Conservation (phyloP, 2,797 vertebrate genomes). For the Schizopygopsis pylzovi region DNA sequence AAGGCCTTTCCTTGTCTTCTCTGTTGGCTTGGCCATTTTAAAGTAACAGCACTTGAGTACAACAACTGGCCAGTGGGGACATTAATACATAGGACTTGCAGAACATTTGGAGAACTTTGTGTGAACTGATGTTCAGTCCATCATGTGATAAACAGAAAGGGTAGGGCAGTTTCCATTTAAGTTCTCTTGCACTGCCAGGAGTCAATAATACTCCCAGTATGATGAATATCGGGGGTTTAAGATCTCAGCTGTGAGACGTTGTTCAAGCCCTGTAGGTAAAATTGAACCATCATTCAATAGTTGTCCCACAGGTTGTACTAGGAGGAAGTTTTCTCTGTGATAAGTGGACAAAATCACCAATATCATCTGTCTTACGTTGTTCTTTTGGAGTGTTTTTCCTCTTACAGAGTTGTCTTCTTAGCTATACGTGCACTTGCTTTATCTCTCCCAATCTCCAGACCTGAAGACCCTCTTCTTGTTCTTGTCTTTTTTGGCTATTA, state of each 20-base stretch:
- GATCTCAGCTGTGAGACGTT: not conserved
- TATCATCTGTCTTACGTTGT: not conserved
- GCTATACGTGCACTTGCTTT: not conserved
- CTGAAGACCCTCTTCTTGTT: slow-evolving; percentile 8
- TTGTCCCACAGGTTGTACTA: not conserved
- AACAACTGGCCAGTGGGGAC: not conserved
- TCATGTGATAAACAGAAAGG: not conserved
- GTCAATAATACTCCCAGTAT: not conserved
- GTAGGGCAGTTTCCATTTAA: not conserved
- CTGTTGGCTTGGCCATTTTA: not conserved
- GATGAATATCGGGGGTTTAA: not conserved
- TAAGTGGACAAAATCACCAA: not conserved
- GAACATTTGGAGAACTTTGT: not conserved
- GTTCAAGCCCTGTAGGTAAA: not conserved
- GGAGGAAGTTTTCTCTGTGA: not conserved
- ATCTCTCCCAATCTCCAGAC: not conserved
- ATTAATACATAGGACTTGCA: not conserved
- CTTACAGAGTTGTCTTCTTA: not conserved
- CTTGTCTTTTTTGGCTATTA: slow-evolving; percentile 2
- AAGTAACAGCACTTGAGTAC: not conserved
- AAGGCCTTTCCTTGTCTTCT: not conserved
- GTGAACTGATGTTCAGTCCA: not conserved
- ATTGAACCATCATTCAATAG: not conserved
- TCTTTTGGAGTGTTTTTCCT: not conserved
- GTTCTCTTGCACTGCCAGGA: not conserved